Base-by-base conservation (phyloP, 2,113 vertebrate species). In the Pimephales promelas region DNA sequence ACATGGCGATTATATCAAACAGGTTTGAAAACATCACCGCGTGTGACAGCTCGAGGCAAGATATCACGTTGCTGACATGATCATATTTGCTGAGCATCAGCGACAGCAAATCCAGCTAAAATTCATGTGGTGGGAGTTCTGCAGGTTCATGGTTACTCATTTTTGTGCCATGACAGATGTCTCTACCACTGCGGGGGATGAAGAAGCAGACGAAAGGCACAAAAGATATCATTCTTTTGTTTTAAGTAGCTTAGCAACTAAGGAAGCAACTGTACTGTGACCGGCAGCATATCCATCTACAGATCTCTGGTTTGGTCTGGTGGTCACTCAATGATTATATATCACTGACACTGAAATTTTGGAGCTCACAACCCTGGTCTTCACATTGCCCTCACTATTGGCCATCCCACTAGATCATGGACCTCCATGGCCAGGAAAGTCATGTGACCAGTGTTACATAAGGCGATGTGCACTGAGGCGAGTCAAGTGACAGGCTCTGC, bases 391-490 rank as follows among this genome's bases (percentile, higher is more conserved):
- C 8, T 13, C 49, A 34, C 52, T 22, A 22, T 20, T n/a, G 31
- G 34, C 47, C 72, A 49, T 83, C 64, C 66, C 83, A 72, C 24
- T 16, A 62, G 24, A 74, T 66, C 36, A 80, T 70, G 49, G 22
- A 68, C 45, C 47, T 16, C 34, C 9, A 10, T 73, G 34, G 56
- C 24, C 11, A 85, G 49, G 31, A 73, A 45, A 18, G 13, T 68
- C 83, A 66, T 26, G 54, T 74, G 64, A 88, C 47, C 71, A 49
- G 36, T 18, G 43, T 57, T 87, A 85, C 84, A 89, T 78, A 45
- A 84, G 10, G 52, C 77, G 54, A 49, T 5, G 20, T 71, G 80
- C 75, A 82, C 76, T 57, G 87, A 88, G 36, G 59, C 61, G 54
- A 64, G 22, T 22, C 52, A 52, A 45, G 52, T 59, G 73, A 76